Conservation (phyloP, 2,888 invertebrate genomes). For the Spicauda simplicius region DNA sequence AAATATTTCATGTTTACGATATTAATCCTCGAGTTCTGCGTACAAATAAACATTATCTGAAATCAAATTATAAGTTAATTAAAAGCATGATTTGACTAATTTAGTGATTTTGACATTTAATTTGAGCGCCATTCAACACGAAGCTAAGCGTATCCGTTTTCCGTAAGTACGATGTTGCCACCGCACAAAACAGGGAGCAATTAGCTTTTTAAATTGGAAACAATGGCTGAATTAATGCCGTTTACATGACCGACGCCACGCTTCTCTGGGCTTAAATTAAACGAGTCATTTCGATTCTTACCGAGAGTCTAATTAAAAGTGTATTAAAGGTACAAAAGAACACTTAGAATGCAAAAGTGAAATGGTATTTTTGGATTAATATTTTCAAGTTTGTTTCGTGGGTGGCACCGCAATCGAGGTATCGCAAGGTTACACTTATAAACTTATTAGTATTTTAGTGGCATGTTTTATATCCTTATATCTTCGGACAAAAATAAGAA, state of each 20-base stretch:
- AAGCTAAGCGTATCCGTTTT: slow-evolving; percentile 32
- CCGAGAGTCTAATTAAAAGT: slow-evolving; percentile 41
- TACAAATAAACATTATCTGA: background rate
- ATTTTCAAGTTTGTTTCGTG: slow-evolving; percentile 27
- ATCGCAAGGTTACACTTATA: too few species aligned
- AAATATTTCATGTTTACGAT: too few species aligned
- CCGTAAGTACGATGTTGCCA: slow-evolving; percentile 37
- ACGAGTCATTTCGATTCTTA: slow-evolving; percentile 47
- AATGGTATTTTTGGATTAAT: slow-evolving; percentile 24
- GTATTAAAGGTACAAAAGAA: slow-evolving; percentile 28
- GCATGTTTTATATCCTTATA: too few species aligned
- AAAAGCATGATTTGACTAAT: background rate
- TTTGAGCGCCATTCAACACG: slow-evolving; percentile 24
- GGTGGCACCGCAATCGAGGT: slow-evolving; percentile 26
- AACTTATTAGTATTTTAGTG: too few species aligned
- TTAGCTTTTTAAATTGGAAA: slow-evolving; percentile 42
- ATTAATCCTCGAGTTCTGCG: too few species aligned
- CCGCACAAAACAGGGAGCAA: slow-evolving; percentile 34
- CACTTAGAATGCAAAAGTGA: slow-evolving; percentile 12
- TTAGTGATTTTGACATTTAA: slow-evolving; percentile 21
- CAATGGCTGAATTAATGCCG: slow-evolving; percentile 45
- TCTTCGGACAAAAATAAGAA: too few species aligned
- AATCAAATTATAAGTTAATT: background rate
- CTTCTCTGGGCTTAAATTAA: slow-evolving; percentile 46
- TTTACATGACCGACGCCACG: slow-evolving; percentile 44